These are phyloP conservation scores for Clunio marinus DNA, from an alignment of 2,888 invertebrate genomes.

Conservation along the genomic window DNA sequence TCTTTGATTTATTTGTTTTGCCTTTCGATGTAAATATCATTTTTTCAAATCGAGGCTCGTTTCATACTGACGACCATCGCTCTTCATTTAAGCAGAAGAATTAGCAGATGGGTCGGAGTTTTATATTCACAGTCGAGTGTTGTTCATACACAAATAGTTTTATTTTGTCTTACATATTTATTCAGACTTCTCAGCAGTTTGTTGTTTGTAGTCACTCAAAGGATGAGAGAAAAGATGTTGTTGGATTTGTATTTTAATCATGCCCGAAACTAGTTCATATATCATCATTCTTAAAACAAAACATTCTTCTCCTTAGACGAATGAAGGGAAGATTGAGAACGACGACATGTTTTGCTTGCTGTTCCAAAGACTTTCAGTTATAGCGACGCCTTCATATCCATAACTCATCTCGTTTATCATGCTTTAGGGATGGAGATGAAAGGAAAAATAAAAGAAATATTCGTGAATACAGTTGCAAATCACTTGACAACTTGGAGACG, in stretches of 20 bases:
- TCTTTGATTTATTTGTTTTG: constrained; percentile 28
- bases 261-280: constrained; percentile 37
- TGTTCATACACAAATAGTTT: too few relatives aligned
- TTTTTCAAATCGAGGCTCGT: too few relatives aligned
- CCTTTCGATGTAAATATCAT: neutral
- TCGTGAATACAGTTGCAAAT: constrained; percentile 4
- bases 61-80: too few relatives aligned
- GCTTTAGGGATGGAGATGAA: neutral
- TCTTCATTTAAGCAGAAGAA: too few relatives aligned
- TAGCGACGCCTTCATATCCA: constrained; percentile 36
- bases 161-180: too few relatives aligned
- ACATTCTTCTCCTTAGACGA: constrained; percentile 22
- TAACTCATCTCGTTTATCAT: constrained; percentile 37
- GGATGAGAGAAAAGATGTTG: neutral
- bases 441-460: neutral
- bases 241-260: constrained; percentile 37
- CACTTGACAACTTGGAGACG: neutral
- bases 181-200: neutral
- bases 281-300: constrained; percentile 15
- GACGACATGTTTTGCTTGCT: constrained; percentile 19
- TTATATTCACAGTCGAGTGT: too few relatives aligned
- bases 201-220: neutral
- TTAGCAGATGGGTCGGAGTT: too few relatives aligned
- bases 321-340: too few relatives aligned
- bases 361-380: constrained; percentile 11